Conservation (phyloP, 2,797 vertebrate genomes). For the Cynopterus sphinx region DNA sequence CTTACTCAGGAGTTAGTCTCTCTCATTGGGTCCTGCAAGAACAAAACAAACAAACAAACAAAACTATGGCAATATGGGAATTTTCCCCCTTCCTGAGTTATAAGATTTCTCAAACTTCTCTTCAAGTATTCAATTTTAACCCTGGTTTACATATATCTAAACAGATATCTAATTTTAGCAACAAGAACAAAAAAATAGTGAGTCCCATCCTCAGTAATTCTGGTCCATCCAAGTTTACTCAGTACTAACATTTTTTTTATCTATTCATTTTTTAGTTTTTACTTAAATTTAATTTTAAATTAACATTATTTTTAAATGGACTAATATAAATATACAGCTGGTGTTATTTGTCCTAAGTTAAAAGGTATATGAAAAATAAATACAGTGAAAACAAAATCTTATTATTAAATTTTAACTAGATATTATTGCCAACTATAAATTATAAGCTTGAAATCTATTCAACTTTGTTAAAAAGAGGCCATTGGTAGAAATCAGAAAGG, state of each 20-base stretch:
- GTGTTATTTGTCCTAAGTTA: neutral
- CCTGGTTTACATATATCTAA: neutral
- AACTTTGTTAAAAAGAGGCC: neutral
- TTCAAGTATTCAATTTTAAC: neutral
- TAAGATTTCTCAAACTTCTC: neutral
- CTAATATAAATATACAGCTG: neutral
- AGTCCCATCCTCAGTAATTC: neutral
- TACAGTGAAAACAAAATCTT: neutral
- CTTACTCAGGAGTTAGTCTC: neutral
- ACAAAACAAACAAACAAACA: neutral
- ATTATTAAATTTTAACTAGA: neutral
- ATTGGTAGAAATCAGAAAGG: neutral
- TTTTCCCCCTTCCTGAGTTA: neutral
- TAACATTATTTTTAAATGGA: slow-evolving; percentile 32
- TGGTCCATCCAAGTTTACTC: neutral
- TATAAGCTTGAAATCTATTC: neutral
- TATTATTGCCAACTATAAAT: neutral
- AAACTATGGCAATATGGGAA: neutral
- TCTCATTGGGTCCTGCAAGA: neutral
- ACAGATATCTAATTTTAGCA: neutral
- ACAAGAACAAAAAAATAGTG: neutral
- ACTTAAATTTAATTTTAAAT: slow-evolving; percentile 20
- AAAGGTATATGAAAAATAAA: neutral
- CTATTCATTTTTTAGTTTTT: neutral
- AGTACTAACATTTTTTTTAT: neutral